phyloP scores from a whole-genome alignment of 2,888 invertebrate genomes.

The Xanthorhoe spadicearia region DNA sequence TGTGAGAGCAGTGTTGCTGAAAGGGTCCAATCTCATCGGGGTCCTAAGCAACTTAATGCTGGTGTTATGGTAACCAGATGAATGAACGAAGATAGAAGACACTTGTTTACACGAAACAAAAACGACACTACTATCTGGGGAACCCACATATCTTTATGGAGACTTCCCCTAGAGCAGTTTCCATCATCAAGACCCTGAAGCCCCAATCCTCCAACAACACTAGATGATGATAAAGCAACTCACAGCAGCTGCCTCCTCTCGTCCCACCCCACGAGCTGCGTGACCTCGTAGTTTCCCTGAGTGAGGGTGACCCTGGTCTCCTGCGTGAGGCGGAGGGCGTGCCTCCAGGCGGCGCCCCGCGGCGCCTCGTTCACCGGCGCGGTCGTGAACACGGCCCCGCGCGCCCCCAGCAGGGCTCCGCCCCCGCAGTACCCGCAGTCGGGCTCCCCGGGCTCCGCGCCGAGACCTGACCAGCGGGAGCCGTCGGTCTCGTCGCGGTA shows the following conservation, averaged over 20 bases:
- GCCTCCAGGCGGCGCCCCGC: slow-evolving; percentile 76
- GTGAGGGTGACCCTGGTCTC: slow-evolving; percentile 83
- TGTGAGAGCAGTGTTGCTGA: no score
- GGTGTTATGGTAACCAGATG: no score
- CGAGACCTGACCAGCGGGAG: slow-evolving; percentile 78
- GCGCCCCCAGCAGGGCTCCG: slow-evolving; percentile 68
- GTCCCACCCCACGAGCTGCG: slow-evolving; percentile 91
- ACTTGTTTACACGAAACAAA: no score
- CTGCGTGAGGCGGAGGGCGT: slow-evolving; percentile 62
- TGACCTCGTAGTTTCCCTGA: slow-evolving; percentile 90
- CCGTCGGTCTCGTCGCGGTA: slow-evolving; percentile 75
- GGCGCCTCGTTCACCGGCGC: slow-evolving; percentile 80
- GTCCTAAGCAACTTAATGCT: no score
- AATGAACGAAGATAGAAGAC: no score
- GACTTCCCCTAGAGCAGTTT: no score
- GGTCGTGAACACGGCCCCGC: slow-evolving; percentile 74
- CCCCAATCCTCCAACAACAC: no score
- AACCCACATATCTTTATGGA: no score
- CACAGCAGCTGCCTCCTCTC: slow-evolving; percentile 88
- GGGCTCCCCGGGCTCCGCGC: slow-evolving; percentile 71
- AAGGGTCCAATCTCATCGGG: no score
- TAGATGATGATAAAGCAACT: no score
- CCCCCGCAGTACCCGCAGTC: slow-evolving; percentile 80
- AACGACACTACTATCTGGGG: no score
- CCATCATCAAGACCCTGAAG: no score